A percentile compares a stretch with the other conserved stretches of the same genome.
These are phyloP conservation scores for Cremastinae sp. DNA, from an alignment of 2,888 invertebrate species.

Conservation along the genomic window DNA sequence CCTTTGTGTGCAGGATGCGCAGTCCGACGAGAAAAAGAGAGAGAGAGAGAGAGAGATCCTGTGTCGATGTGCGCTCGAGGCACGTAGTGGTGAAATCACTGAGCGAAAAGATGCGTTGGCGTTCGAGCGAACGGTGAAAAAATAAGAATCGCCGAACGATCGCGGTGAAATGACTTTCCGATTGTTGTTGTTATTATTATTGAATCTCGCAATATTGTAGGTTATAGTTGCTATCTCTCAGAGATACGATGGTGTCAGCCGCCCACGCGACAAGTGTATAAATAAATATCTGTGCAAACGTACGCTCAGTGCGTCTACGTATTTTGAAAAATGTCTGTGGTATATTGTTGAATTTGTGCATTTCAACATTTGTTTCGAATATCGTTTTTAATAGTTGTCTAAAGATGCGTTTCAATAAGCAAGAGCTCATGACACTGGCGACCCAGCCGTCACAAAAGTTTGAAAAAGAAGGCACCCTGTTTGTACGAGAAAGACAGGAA, in stretches of 20 bases:
- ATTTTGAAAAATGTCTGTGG: not conserved
- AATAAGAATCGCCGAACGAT: not conserved
- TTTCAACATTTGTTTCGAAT: not conserved
- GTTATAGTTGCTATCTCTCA: conserved; percentile 10
- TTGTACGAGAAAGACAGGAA: conserved; percentile 93
- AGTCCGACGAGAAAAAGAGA: not conserved
- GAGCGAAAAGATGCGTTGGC: not conserved
- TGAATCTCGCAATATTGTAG: conserved; percentile 7
- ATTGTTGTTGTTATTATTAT: conserved; percentile 9
- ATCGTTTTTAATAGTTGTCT: conserved; percentile 7
- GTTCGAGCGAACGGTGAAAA: no score
- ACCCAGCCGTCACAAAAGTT: conserved; percentile 93
- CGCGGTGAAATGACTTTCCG: conserved; percentile 24
- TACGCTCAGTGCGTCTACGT: conserved; percentile 12
- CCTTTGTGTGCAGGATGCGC: not conserved
- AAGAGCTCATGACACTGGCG: conserved; percentile 92
- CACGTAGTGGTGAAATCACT: not conserved
- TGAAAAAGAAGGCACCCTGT: conserved; percentile 94
- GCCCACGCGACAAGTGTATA: conserved; percentile 42
- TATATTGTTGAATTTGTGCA: not conserved
- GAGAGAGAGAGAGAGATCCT: not conserved
- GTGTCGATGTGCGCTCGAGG: not conserved
- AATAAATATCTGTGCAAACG: conserved; percentile 10
- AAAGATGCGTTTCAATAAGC: conserved; percentile 94
- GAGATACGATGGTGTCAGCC: conserved; percentile 6